Percentiles rank a stretch among this genome's conserved stretches.
Conservation (phyloP, 2,113 vertebrate genomes). For the Oncorhynchus tshawytscha region DNA sequence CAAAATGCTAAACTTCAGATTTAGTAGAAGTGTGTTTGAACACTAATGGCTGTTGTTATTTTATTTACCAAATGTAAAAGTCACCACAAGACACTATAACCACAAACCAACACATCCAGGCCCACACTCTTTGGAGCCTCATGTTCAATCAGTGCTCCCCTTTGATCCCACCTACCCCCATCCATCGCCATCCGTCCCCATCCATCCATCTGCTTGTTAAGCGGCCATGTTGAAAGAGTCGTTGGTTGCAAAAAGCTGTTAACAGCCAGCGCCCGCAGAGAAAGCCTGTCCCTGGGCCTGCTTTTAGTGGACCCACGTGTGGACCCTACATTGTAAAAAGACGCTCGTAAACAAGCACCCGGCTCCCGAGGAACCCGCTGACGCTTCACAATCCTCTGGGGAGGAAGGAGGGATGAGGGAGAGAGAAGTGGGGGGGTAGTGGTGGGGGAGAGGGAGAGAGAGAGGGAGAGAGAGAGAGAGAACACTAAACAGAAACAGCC, state of each 20-base stretch:
- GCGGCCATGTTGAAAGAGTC: conserved; percentile 36
- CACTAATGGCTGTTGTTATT: background rate
- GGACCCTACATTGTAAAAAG: conserved; percentile 58
- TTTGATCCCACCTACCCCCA: background rate
- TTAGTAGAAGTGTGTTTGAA: background rate
- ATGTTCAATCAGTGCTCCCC: background rate
- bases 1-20: background rate
- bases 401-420: conserved; percentile 10
- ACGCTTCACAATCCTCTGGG: conserved; percentile 50
- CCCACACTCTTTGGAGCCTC: background rate
- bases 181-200: background rate
- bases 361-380: conserved; percentile 63
- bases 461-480: background rate
- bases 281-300: conserved; percentile 55
- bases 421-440: conserved; percentile 6
- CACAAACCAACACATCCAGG: background rate
- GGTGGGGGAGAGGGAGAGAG: background rate
- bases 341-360: conserved; percentile 65
- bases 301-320: conserved; percentile 71
- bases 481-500: background rate
- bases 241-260: conserved; percentile 49
- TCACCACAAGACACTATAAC: background rate
- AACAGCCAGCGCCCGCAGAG: conserved; percentile 61
- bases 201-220: conserved; percentile 57
- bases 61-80: background rate